Base-by-base conservation (phyloP, 2,113 vertebrate species). In the Steatornis caripensis region DNA sequence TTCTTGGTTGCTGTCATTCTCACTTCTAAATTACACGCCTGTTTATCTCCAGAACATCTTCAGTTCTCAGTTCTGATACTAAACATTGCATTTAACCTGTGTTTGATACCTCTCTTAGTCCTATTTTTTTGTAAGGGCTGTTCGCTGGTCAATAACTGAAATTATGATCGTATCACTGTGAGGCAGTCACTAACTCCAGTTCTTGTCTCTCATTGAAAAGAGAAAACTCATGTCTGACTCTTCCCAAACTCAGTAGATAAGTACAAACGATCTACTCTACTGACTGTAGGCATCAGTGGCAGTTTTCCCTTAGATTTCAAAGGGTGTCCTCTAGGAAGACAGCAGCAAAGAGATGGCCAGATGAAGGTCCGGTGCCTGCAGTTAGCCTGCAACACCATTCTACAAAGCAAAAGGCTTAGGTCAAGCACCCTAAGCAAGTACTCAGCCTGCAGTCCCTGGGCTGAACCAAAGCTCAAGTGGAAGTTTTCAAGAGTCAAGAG, bases 181-280 rank as follows among this genome's bases (percentile, higher is more conserved):
- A 69, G 19, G 11, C 24, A 46, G 19, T 36, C 36, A 58, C 10
- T n/a, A 30, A 72, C 9, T 62, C 74, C 18, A n/a, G 24, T 51
- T 49, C 37, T 49, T 45, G 11, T n/a, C 19, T 74, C 12, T 37
- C 57, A 34, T 3, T 39, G 23, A 37, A 80, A 55, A 82, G n/a
- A 37, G 16, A 11, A 68, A 81, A 76, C 2, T 53, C 36, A 14
- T 1, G 1, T 61, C 32, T 65, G 60, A 9, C 27, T 87, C 23
- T 41, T 68, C 9, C 22, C 43, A 24, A 84, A 23, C 0, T 0
- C 8, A 22, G 10, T 3, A 65, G 55, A 1, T 10, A 68, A 58
- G 9, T 20, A 54, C 37, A 61, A 68, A 87, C 29, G 12, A 83
- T 37, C 34, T 80, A 12, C n/a, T 36, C 23, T 49, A n/a, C 23